A percentile compares a stretch with the other conserved stretches of the same genome.
phyloP scores from a whole-genome alignment of 2,113 vertebrate genomes.

The Lycocorax pyrrhopterus region DNA sequence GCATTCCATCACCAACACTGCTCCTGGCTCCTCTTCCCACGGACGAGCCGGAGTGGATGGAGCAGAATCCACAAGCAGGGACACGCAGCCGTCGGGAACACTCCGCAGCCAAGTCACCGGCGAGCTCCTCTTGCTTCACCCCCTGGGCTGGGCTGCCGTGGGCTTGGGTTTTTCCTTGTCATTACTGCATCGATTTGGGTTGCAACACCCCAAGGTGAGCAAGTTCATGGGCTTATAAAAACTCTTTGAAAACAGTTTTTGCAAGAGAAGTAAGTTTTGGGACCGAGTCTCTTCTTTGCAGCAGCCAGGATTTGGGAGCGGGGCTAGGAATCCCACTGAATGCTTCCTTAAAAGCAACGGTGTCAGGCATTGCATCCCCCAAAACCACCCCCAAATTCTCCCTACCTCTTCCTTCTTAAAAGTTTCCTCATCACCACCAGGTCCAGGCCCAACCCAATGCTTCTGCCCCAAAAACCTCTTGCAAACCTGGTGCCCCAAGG shows the following conservation, averaged over 20 bases:
- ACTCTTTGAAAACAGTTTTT: neutral
- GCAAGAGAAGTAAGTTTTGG: neutral
- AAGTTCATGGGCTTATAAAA: neutral
- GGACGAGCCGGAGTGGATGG: fast-evolving
- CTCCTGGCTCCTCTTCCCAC: neutral
- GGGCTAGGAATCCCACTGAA: neutral
- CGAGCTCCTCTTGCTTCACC: neutral
- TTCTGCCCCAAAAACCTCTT: too few relatives aligned
- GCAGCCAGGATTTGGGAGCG: neutral
- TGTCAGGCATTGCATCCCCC: neutral
- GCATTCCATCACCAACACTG: neutral
- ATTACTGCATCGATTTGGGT: neutral
- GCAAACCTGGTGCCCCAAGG: fast-evolving
- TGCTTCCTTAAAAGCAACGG: fast-evolving
- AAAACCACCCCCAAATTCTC: neutral
- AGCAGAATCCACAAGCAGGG: neutral
- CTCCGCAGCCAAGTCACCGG: fast-evolving
- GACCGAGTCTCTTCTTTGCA: neutral
- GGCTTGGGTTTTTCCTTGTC: neutral
- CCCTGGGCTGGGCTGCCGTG: neutral
- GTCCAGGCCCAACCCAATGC: neutral
- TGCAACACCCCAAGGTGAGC: neutral
- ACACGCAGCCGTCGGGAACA: neutral
- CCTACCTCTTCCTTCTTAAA: neutral
- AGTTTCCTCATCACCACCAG: neutral